Base-by-base conservation (phyloP, 2,888 invertebrate species). In the Eupithecia vulgata region DNA sequence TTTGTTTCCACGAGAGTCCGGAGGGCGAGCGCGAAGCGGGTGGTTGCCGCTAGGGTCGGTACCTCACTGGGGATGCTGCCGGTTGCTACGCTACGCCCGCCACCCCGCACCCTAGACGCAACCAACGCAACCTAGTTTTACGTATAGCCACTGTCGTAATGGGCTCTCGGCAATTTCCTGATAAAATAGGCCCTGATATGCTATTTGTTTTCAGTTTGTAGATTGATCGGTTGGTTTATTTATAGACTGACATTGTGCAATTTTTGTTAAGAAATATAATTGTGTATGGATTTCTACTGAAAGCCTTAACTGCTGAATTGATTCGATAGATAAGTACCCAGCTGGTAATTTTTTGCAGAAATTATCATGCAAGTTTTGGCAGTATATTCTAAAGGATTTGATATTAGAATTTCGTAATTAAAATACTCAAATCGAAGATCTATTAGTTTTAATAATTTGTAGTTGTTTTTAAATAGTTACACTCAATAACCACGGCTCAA, bases 111-210 rank as follows among this genome's bases (percentile, higher is more conserved):
- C 93, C 92, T 91, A 90, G 87, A 57, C 92, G 92, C 80, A 78
- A 93, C 93, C 92, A 91, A 89, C 88, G 88, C 94, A 94, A 93
- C 94, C 93, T 91, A 93, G 88, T 92, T 94, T 89, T 90, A 90
- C 87, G 88, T 91, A 92, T 90, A 92, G 88, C 89, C 84, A 89
- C 90, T 90, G 90, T 91, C 91, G 90, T 92, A 91, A 92, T 92
- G 90, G 90, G 90, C 90, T 90, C 90, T 91, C 88, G 88, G 89
- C 89, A 90, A 92, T 92, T 92, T 93, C 91, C 92, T 91, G 90
- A 92, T 91, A 90, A 89, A 91, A 90, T 85, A 84, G 83, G 83
- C 85, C 84, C 77, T 78, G 87, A 89, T 90, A 88, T 85, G 81
- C 83, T 84, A 86, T 87, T 87, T 81, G 81, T 85, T 84, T 84